phyloP scores from a whole-genome alignment of 2,797 vertebrate species.

The Tenualosa thibaudeaui region DNA sequence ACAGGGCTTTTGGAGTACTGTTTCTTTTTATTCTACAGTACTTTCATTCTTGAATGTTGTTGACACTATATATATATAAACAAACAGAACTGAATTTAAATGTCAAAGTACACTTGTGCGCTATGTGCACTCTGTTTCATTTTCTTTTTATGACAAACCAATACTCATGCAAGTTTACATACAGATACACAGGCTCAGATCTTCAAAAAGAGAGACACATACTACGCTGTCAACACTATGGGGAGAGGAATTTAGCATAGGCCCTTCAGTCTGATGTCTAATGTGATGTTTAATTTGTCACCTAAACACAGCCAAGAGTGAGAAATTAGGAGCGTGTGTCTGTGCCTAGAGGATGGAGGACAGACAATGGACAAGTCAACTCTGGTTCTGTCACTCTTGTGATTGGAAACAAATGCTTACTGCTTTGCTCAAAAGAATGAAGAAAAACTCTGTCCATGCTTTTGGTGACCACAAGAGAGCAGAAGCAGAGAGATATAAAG shows the following conservation, averaged over 20 bases:
- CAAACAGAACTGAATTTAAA: not conserved
- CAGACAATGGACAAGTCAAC: not conserved
- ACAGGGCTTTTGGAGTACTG: not conserved
- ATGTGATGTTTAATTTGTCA: constrained; percentile 13
- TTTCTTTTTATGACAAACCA: not conserved
- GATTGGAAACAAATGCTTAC: constrained; percentile 14
- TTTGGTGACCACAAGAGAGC: not conserved
- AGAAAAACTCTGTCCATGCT: not conserved
- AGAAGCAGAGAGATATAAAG: constrained; percentile 14
- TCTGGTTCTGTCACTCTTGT: not conserved
- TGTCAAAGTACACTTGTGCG: no score
- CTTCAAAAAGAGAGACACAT: not conserved
- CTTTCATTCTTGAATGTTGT: not conserved
- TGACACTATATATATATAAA: not conserved
- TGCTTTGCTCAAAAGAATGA: not conserved
- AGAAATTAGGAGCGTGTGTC: not conserved
- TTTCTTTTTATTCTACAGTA: not conserved
- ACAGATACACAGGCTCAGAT: not conserved
- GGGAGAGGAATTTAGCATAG: not conserved
- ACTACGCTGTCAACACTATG: not conserved
- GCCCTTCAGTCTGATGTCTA: not conserved
- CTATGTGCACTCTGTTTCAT: not conserved
- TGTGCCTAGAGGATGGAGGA: not conserved
- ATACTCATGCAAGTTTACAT: not conserved
- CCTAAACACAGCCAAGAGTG: constrained; percentile 11